Percentiles rank a stretch among this genome's conserved stretches.
Conservation (phyloP, 1,140 invertebrate genomes). For the Bombus sibiricus region DNA sequence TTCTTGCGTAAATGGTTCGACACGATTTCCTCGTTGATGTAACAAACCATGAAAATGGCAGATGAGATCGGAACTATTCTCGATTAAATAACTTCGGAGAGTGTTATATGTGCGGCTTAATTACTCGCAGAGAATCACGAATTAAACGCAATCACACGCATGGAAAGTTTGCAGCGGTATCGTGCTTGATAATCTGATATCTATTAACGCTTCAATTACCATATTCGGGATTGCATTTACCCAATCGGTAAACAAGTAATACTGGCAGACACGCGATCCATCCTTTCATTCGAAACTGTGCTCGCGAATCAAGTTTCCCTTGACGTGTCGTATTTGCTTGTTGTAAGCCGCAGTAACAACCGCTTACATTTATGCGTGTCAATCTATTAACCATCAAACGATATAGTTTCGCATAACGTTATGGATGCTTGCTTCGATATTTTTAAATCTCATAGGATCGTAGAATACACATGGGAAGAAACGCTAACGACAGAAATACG, state of each 20-base stretch:
- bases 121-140: constrained; percentile 35
- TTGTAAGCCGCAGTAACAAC: no score
- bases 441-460: no score
- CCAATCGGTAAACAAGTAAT: constrained; percentile 44
- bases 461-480: no score
- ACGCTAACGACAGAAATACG: background rate
- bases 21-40: background rate
- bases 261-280: background rate
- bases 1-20: background rate
- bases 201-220: constrained; percentile 53
- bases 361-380: background rate
- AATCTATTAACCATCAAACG: no score
- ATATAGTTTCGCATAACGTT: no score
- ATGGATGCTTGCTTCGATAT: no score
- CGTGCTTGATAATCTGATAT: constrained; percentile 46
- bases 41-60: background rate
- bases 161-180: constrained; percentile 37
- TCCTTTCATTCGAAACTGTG: background rate
- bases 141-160: constrained; percentile 46
- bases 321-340: background rate
- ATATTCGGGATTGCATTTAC: constrained; percentile 36
- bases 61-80: background rate
- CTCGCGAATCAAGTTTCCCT: background rate
- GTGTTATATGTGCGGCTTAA: constrained; percentile 1
- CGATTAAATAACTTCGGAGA: constrained; percentile 3